Evolutionary conservation across 1,140 invertebrate species (phyloP).

Genomic region (Procambarus virginalis): DNA sequence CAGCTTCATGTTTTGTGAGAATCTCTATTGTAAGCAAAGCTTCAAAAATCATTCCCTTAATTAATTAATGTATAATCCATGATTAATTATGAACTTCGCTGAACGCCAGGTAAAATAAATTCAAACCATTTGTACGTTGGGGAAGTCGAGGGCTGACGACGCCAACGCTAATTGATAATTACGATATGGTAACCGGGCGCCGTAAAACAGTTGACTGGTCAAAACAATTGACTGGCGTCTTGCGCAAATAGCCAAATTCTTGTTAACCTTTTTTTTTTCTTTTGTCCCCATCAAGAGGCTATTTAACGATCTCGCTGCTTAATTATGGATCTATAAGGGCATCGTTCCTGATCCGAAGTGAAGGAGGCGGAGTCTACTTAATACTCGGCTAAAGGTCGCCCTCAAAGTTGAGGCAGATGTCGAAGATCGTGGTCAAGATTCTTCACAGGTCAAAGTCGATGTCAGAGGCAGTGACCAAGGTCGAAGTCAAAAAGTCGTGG

Average conservation of each 20-base stretch:
- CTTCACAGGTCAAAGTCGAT: too few species aligned
- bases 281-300: too few species aligned
- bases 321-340: too few species aligned
- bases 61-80: conserved; percentile 28
- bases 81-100: conserved; percentile 1
- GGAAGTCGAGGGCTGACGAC: neutral
- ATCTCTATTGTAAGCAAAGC: neutral
- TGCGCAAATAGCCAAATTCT: neutral
- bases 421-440: too few species aligned
- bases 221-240: neutral
- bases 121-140: neutral
- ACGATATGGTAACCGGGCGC: neutral
- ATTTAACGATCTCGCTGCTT: too few species aligned
- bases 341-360: too few species aligned
- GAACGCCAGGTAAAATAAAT: neutral
- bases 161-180: neutral
- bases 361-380: too few species aligned
- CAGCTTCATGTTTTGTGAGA: neutral
- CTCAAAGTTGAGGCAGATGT: too few species aligned
- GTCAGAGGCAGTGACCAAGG: too few species aligned
- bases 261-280: neutral
- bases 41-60: neutral
- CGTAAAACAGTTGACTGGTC: neutral
- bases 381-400: too few species aligned
- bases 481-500: too few species aligned